Conservation (phyloP, 2,888 invertebrate species). For the Eledona agricola region DNA sequence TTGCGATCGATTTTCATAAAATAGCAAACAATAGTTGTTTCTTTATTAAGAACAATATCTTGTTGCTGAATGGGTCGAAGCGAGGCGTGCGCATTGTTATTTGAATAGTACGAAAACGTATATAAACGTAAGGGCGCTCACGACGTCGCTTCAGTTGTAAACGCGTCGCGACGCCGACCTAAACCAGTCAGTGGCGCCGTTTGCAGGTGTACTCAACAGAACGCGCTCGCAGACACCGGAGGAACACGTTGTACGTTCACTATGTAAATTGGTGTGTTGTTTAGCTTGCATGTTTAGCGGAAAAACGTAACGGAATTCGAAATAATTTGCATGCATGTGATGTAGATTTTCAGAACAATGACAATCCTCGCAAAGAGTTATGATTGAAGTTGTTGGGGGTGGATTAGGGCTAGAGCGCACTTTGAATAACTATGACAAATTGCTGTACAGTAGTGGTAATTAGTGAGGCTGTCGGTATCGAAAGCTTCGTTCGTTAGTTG, state of each 20-base stretch:
- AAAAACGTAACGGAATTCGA: slow-evolving; percentile 14
- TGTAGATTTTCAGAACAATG: slow-evolving; percentile 12
- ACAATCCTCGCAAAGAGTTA: too few relatives aligned
- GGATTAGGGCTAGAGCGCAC: slow-evolving; percentile 26
- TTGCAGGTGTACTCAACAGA: slow-evolving; percentile 27
- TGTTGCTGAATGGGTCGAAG: slow-evolving; percentile 35
- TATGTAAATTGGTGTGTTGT: slow-evolving; percentile 20
- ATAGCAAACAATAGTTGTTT: slow-evolving; percentile 19
- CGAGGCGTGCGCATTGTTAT: slow-evolving; percentile 41
- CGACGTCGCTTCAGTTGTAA: slow-evolving; percentile 41
- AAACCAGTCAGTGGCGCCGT: slow-evolving; percentile 16
- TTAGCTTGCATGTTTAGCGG: slow-evolving; percentile 22
- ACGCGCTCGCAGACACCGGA: slow-evolving; percentile 19
- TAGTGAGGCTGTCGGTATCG: slow-evolving; percentile 17
- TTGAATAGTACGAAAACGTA: slow-evolving; percentile 38
- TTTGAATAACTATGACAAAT: slow-evolving; percentile 31
- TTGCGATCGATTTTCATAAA: slow-evolving; percentile 21
- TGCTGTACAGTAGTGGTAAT: slow-evolving; percentile 31
- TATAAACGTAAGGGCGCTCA: slow-evolving; percentile 44
- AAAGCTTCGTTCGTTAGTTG: slow-evolving; percentile 31
- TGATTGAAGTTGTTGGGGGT: slow-evolving; percentile 25
- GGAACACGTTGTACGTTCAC: slow-evolving; percentile 30
- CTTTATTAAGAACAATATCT: slow-evolving; percentile 30
- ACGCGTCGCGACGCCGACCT: slow-evolving; percentile 44
- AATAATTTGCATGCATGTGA: slow-evolving; percentile 26